Evolutionary conservation across 2,113 vertebrate species (phyloP), one percentile per base, ranked within the genome.

Genomic region (Odocoileus virginianus): DNA sequence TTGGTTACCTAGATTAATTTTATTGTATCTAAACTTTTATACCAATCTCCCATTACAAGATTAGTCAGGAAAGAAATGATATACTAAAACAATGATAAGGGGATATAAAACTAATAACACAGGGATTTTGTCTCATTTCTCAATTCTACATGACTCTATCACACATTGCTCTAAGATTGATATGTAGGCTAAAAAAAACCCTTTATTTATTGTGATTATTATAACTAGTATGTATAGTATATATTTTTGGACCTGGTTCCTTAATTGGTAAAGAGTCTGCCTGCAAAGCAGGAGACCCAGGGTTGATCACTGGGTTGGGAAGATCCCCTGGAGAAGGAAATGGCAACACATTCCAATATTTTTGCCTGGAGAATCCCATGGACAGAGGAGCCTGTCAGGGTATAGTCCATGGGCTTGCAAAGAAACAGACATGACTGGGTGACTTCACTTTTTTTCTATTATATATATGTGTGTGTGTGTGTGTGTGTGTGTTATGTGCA

Each of bases 1-100:
- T 94, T 33, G 28, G 25, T 64, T 91, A 57, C 82, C 4, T 91
- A 91, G 28, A 52, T 84, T 81, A 43, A 85, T 94, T 87, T 93
- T 82, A 90, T 85, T 89, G 58, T 94, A 43, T 55, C 58, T 7
- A 82, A 93, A 87, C 2, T 4, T 78, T 17, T 89, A 25, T 74
- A 71, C 16, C 19, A 58, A 90, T 83, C 2, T 83, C 23, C 87
- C 9, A 54, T 79, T 43, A 33, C 1, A 84, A 89, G 14, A 64
- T 1, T 52, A 14, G 2, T 64, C 27, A 92, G 87, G 15, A 64
- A 95, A 87, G 86, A 82, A 87, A 23, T 13, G 19, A 36, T 87
- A 78, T 89, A 6, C 23, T 76, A 21, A 94, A 86, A 82, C 6
- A 61, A 47, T 87, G 57, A 74, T 54, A 10, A 95, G 15, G 8